Evolutionary conservation across 2,797 vertebrate genomes (phyloP).

Genomic region (Tragelaphus oryx): DNA sequence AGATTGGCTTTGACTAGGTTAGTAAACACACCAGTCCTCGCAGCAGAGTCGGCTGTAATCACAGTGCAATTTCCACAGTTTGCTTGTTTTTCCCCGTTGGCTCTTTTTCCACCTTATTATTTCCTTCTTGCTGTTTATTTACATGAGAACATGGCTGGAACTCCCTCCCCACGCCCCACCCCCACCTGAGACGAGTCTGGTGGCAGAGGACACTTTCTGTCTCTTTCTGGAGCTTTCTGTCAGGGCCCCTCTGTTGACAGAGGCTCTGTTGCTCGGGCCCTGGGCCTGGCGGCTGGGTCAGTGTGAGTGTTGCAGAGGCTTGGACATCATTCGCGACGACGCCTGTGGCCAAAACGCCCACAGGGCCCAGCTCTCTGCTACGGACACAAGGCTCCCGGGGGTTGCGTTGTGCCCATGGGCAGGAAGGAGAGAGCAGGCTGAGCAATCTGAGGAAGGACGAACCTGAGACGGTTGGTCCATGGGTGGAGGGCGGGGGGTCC

Average conservation of each 20-base stretch:
- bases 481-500: neutral
- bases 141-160: slow-evolving; percentile 4
- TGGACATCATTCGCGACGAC: neutral
- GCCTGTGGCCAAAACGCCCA: neutral
- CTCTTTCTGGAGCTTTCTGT: slow-evolving; percentile 16
- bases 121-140: slow-evolving; percentile 34
- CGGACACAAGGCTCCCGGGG: neutral
- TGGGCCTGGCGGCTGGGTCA: neutral
- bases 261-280: slow-evolving; percentile 34
- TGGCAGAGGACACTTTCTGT: slow-evolving; percentile 23
- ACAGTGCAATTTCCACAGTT: slow-evolving; percentile 5
- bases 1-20: slow-evolving; percentile 67
- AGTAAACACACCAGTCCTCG: slow-evolving; percentile 24
- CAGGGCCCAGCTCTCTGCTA: neutral
- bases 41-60: slow-evolving; percentile 46
- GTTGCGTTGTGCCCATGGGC: too few species aligned
- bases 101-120: neutral
- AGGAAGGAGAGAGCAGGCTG: neutral
- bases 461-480: too few species aligned
- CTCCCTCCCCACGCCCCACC: neutral
- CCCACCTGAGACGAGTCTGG: neutral
- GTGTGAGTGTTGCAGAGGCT: neutral
- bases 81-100: neutral
- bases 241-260: slow-evolving; percentile 40
- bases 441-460: neutral